Base-by-base conservation (phyloP, 2,888 invertebrate genomes). In the Shargacucullia verbasci region DNA sequence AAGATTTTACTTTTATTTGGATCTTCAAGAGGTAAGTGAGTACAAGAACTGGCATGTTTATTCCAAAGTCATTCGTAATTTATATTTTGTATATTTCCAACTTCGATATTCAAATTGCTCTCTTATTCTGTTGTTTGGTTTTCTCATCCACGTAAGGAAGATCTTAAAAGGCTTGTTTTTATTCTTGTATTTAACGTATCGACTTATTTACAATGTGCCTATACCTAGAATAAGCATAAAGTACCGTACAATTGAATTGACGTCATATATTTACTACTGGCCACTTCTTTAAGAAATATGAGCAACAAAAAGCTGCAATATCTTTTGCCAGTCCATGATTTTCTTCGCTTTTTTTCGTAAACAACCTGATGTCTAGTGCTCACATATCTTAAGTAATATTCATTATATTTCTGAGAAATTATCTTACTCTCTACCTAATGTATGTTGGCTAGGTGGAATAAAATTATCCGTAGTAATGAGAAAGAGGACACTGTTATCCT, bases 261-360 rank as follows among this genome's bases (percentile, higher is more conserved):
- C 35, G 41, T 67, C 12, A 39, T 2, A 20, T 20, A 20, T 20
- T 20, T 34, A 52, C 43, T 50, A 52, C 60, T 55, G 52, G 68
- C 44, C 44, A 59, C 67, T 66, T 44, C 15, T 41, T 14, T n/a
- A 34, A 47, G 33, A 68, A 67, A 53, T 67, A 59, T 59, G 60
- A 47, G 29, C 20, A 34, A 39, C 33, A 46, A 53, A 52, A 48
- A 29, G 6, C 29, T 8, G 10, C 40, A 25, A 35, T 15, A 34
- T 33, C 41, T 68, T 68, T 63, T 64, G 49, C 61, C 38, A 61
- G 41, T 40, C 47, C 20, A 45, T 46, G 48, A 65, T 60, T 65
- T 54, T 35, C 29, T 60, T 4, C 43, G 12, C 41, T 60, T 60
- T 53, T 59, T 64, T 49, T 66, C 34, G 39, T 52, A 48, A 48